phyloP scores from a whole-genome alignment of 2,888 invertebrate species.

The Tetanocera ferruginea region DNA sequence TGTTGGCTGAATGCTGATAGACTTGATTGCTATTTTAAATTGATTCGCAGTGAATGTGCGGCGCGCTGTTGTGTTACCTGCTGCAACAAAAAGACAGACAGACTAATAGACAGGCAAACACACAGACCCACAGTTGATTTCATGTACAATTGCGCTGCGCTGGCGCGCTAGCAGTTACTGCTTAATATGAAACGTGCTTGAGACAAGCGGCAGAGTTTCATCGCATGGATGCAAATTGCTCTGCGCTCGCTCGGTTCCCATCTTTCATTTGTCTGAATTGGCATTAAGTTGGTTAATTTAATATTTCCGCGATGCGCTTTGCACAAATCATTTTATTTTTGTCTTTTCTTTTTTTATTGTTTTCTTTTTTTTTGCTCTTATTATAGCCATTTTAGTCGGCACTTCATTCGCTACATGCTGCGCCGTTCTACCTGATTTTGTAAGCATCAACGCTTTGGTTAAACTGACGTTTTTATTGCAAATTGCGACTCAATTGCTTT shows the following conservation, averaged over 20 bases:
- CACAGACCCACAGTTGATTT: neutral
- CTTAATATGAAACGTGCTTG: conserved; percentile 35
- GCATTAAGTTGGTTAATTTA: conserved; percentile 38
- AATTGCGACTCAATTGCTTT: conserved; percentile 48
- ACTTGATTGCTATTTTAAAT: conserved; percentile 64
- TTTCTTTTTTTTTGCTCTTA: conserved; percentile 36
- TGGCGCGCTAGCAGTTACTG: neutral
- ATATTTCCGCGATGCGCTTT: conserved; percentile 28
- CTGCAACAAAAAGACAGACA: neutral
- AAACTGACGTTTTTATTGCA: conserved; percentile 44
- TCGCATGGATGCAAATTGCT: conserved; percentile 23
- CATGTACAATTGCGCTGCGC: conserved; percentile 20
- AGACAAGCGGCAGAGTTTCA: neutral
- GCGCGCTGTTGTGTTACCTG: neutral
- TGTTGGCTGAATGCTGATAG: conserved; percentile 48
- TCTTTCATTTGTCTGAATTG: conserved; percentile 37
- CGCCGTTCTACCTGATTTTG: neutral
- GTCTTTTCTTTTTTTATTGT: conserved; percentile 6
- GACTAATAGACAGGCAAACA: neutral
- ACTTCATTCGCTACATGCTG: neutral
- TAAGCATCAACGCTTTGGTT: neutral
- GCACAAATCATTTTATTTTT: conserved; percentile 41
- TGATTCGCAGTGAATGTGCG: conserved; percentile 58
- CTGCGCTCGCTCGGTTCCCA: conserved; percentile 24
- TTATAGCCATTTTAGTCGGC: conserved; percentile 40